Evolutionary conservation across 2,888 invertebrate genomes (phyloP).

Genomic region (Synergus gifuensis): DNA sequence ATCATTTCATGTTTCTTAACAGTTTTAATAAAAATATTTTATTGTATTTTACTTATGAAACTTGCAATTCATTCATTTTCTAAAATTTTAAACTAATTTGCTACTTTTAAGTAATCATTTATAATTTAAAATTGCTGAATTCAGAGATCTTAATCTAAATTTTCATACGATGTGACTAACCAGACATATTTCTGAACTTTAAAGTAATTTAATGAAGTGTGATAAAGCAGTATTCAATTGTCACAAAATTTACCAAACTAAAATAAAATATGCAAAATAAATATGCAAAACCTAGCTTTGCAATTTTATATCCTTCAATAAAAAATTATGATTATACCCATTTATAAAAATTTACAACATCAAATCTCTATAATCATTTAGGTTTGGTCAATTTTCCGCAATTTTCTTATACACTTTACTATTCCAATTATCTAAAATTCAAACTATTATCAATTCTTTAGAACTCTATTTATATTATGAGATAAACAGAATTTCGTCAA

Average conservation of each 20-base stretch:
- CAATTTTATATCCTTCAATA: not conserved
- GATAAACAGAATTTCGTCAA: not conserved
- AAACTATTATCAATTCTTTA: not conserved
- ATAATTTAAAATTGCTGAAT: not conserved
- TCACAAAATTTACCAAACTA: not conserved
- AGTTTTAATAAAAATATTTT: constrained; percentile 20
- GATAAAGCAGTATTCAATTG: not conserved
- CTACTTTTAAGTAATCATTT: not conserved
- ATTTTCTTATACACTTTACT: not conserved
- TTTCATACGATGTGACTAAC: not conserved
- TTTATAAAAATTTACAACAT: too few relatives aligned
- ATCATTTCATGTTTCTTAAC: constrained; percentile 30
- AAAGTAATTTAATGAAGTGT: not conserved
- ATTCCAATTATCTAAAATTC: not conserved
- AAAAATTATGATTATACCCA: too few relatives aligned
- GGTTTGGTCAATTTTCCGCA: not conserved
- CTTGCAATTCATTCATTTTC: not conserved
- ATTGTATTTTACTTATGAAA: constrained; percentile 12
- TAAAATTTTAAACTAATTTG: constrained; percentile 5
- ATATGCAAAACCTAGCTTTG: not conserved
- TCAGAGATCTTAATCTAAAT: not conserved
- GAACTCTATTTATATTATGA: not conserved
- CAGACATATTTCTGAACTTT: not conserved
- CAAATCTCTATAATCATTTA: not conserved
- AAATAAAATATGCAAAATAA: too few relatives aligned